Base-by-base conservation (phyloP, 2,797 vertebrate species). In the Oophaga sylvatica region DNA sequence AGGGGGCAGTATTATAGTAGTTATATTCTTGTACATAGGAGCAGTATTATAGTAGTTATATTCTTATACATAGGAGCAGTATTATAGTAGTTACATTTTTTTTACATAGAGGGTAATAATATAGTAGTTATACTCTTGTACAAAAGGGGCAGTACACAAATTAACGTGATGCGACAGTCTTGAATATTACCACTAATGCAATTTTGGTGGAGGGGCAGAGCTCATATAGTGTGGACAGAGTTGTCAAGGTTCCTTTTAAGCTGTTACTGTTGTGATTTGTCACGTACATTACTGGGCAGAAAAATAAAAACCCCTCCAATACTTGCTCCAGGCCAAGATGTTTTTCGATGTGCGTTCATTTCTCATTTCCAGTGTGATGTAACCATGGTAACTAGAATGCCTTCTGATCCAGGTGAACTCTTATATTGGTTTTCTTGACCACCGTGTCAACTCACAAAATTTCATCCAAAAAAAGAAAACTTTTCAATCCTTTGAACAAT, bases 401-500 rank as follows among this genome's bases (percentile, higher is more conserved):
- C 2, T 19, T 59, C 19, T 31, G 20, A 63, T 41, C 29, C 13
- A 5, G 35, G 48, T 22, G 41, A n/a, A 62, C 31, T 26, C 41
- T 31, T 57, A 59, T 75, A 41, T 75, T 62, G 56, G 31, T 22
- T 31, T 26, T 41, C 26, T 26, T 41, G 53, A 22, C 17, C 16
- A 67, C 9, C 29, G 5, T 20, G 53, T 71, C 48, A 56, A 5
- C 63, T 60, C 35, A 62, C 12, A n/a, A 81, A 63, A 45, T 15
- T 22, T 60, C 35, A 35, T 41, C n/a, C 45, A 53, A 53, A 56
- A 35, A 53, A 56, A 45, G 20, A 65, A 17, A 41, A 65, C 10
- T 45, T 62, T 81, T 45, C 35, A n/a, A 80, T 80, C 78, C 45
- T 2, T 81, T 41, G 17, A 45, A 62, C 60, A n/a, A 63, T 65